phyloP scores from a whole-genome alignment of 2,797 vertebrate genomes.

The Echeneis naucrates region DNA sequence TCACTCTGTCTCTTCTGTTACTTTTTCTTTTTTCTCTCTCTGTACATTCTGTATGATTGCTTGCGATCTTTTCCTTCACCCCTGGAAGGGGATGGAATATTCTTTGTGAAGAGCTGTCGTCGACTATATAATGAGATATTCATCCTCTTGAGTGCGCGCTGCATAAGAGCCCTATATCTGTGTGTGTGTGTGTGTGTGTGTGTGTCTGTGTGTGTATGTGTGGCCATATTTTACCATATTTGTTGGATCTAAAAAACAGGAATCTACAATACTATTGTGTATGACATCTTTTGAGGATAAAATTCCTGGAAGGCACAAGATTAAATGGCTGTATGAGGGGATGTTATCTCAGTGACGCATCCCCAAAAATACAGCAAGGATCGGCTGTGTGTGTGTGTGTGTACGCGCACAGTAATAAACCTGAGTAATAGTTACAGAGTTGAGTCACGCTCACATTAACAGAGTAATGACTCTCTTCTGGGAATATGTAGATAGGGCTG shows the following conservation, averaged over 20 bases:
- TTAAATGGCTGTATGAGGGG: background rate
- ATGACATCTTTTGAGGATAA: background rate
- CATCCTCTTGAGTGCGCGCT: constrained; percentile 62
- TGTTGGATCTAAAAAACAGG: background rate
- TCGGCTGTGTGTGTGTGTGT: no score
- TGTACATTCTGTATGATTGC: constrained; percentile 14
- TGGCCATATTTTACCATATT: background rate
- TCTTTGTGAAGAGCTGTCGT: constrained; percentile 53
- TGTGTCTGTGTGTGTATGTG: constrained; percentile 19
- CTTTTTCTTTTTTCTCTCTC: constrained; percentile 12
- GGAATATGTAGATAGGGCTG: constrained; percentile 62
- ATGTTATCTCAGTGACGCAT: background rate
- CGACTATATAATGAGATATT: constrained; percentile 76
- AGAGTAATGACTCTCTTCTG: constrained; percentile 63
- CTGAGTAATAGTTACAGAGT: constrained; percentile 64
- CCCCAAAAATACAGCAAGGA: background rate
- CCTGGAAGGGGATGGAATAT: constrained; percentile 41
- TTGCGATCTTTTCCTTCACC: constrained; percentile 7
- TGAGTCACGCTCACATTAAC: constrained; percentile 59
- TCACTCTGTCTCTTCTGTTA: constrained; percentile 18
- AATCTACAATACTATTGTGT: no score
- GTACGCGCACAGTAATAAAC: constrained; percentile 42
- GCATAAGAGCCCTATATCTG: constrained; percentile 71
- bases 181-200: constrained; percentile 36
- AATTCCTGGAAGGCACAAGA: background rate